phyloP scores from a whole-genome alignment of 2,797 vertebrate species.

The Pseudopleuronectes americanus region DNA sequence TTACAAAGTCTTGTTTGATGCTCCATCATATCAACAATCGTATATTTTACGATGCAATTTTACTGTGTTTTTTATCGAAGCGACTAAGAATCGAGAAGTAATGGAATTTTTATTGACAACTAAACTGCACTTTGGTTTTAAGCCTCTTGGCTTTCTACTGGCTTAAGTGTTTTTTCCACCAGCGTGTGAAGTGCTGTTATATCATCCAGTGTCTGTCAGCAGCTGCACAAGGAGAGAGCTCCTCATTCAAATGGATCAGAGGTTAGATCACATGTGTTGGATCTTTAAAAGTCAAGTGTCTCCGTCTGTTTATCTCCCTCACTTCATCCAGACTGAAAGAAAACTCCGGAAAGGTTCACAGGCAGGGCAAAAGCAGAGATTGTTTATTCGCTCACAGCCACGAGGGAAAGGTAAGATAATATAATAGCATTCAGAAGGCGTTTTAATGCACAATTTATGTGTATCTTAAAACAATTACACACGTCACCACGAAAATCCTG shows the following conservation, averaged over 20 bases:
- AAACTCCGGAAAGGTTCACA: not conserved
- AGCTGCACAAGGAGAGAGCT: constrained; percentile 33
- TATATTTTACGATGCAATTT: too few species aligned
- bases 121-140: constrained; percentile 31
- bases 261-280: constrained; percentile 29
- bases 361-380: not conserved
- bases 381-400: not conserved
- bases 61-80: too few species aligned
- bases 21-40: too few species aligned
- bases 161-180: constrained; percentile 36
- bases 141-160: not conserved
- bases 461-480: constrained; percentile 16
- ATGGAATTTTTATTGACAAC: constrained; percentile 39
- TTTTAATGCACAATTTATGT: not conserved
- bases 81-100: not conserved
- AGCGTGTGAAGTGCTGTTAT: constrained; percentile 48
- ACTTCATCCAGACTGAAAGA: constrained; percentile 20
- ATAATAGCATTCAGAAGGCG: not conserved
- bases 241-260: constrained; percentile 39
- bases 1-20: too few species aligned
- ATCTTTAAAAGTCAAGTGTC: constrained; percentile 50
- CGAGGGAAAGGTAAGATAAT: not conserved
- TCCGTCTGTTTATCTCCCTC: constrained; percentile 28
- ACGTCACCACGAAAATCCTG: constrained; percentile 1
- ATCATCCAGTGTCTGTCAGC: constrained; percentile 34